Percentiles rank a stretch among this genome's conserved stretches.
These are phyloP conservation scores for Aleadryas rufinucha DNA, from an alignment of 2,113 vertebrate species.

Conservation along the genomic window DNA sequence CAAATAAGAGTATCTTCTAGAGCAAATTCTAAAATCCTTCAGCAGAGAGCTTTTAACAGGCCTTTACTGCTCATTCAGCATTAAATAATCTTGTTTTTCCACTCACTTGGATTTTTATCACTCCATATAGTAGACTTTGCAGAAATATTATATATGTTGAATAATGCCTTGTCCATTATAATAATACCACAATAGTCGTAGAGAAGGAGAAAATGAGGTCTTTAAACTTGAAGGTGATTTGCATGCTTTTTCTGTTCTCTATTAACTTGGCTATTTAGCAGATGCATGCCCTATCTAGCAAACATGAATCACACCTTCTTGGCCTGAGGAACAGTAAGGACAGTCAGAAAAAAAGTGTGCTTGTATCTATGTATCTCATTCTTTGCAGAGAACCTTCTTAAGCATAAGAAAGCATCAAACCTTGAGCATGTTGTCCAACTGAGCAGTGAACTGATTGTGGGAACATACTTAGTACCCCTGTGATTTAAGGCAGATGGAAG, in stretches of 20 bases:
- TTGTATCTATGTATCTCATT: background rate
- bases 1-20: background rate
- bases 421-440: background rate
- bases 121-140: background rate
- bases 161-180: background rate
- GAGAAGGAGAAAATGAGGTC: background rate
- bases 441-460: background rate
- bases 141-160: background rate
- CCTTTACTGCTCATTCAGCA: background rate
- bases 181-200: background rate
- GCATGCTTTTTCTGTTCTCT: background rate
- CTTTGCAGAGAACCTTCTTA: background rate
- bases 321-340: background rate
- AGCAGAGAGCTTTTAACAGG: background rate
- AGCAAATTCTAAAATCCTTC: background rate
- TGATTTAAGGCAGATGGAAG: constrained; percentile 18
- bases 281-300: background rate
- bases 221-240: background rate
- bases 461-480: background rate
- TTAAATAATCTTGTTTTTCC: background rate
- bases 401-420: background rate
- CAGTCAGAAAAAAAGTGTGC: background rate
- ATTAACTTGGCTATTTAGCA: background rate
- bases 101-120: background rate
- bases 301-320: background rate